A percentile compares a stretch with the other conserved stretches of the same genome.
phyloP scores from a whole-genome alignment of 2,888 invertebrate genomes.

The Latrodectus elegans region DNA sequence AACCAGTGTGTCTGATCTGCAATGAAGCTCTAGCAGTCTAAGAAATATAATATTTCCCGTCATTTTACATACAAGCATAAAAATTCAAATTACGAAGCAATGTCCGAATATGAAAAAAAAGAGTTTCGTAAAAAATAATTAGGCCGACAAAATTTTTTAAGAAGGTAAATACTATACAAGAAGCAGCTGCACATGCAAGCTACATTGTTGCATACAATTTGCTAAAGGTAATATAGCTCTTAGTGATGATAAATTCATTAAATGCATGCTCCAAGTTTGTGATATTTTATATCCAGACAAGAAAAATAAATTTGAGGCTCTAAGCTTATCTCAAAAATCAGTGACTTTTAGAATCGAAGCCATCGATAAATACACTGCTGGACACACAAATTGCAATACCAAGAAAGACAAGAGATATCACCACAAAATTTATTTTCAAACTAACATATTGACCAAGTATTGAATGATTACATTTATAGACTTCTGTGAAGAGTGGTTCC shows the following conservation, averaged over 20 bases:
- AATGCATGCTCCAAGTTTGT: slow-evolving; percentile 27
- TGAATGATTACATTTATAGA: too few species aligned
- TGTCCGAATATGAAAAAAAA: slow-evolving; percentile 31
- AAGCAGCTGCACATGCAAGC: slow-evolving; percentile 24
- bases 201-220: slow-evolving; percentile 40
- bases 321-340: slow-evolving; percentile 29
- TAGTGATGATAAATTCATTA: slow-evolving; percentile 40
- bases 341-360: slow-evolving; percentile 47
- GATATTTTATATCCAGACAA: neutral
- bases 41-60: slow-evolving; percentile 44
- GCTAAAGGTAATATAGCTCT: slow-evolving; percentile 45
- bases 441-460: too few species aligned
- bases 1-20: slow-evolving; percentile 56
- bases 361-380: slow-evolving; percentile 9
- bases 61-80: slow-evolving; percentile 48
- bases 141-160: slow-evolving; percentile 36
- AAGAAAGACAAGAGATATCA: too few species aligned
- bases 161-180: slow-evolving; percentile 19
- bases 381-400: too few species aligned
- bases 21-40: slow-evolving; percentile 56
- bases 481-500: too few species aligned
- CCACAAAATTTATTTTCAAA: neutral
- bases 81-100: slow-evolving; percentile 40
- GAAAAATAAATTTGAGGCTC: neutral
- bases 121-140: slow-evolving; percentile 10